Evolutionary conservation across 2,113 vertebrate genomes (phyloP).

Genomic region (Abramis brama): DNA sequence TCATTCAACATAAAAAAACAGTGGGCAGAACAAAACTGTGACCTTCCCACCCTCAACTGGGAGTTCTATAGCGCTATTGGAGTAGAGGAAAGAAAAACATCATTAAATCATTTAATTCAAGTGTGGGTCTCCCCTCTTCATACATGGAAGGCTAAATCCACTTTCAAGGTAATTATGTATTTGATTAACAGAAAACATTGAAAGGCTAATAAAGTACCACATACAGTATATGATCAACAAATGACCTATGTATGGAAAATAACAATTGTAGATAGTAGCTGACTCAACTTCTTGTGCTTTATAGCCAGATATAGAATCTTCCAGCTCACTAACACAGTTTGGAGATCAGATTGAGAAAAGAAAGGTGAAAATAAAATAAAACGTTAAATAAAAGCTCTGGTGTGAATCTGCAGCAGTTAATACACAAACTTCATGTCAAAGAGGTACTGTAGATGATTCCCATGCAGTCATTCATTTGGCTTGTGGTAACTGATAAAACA

Average conservation of each 20-base stretch:
- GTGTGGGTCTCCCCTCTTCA: neutral
- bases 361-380: neutral
- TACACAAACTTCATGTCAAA: no score
- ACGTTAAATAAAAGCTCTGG: neutral
- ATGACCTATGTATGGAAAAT: neutral
- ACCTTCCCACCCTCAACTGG: neutral
- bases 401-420: no score
- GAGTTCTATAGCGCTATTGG: neutral
- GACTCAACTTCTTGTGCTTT: neutral
- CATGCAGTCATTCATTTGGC: neutral
- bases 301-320: neutral
- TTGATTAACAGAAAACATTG: neutral
- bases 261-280: neutral
- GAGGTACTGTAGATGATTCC: no score
- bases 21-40: slow-evolving; percentile 30
- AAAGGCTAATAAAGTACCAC: neutral
- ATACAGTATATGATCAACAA: neutral
- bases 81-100: slow-evolving; percentile 8
- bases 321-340: neutral
- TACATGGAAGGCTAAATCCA: neutral
- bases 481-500: neutral
- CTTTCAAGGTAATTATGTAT: slow-evolving; percentile 19
- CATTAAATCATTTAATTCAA: neutral
- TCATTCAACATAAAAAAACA: slow-evolving; percentile 35
- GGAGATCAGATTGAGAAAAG: neutral